Evolutionary conservation across 2,797 vertebrate species (phyloP).

Genomic region (Coluber constrictor): DNA sequence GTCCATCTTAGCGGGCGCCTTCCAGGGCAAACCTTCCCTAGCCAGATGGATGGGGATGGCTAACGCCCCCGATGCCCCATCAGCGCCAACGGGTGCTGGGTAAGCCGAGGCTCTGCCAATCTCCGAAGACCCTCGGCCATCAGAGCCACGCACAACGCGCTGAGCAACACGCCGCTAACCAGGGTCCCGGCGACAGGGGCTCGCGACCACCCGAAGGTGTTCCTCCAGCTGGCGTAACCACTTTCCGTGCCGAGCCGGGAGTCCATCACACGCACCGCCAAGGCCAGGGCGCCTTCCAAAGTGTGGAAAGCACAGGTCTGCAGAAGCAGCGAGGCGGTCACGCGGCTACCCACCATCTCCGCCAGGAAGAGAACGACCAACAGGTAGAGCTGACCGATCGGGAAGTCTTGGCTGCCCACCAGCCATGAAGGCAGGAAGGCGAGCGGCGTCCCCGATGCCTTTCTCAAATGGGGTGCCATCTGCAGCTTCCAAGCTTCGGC

Average conservation of each 20-base stretch:
- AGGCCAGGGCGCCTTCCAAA: neutral
- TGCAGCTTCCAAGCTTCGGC: rapidly evolving
- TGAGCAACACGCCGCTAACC: neutral
- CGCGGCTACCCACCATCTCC: constrained; percentile 17
- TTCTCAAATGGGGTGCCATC: neutral
- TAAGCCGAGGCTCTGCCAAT: neutral
- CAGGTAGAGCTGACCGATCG: neutral
- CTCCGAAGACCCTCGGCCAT: neutral
- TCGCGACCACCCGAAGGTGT: constrained; percentile 30
- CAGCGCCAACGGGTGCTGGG: neutral
- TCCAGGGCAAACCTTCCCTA: neutral
- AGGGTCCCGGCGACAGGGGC: neutral
- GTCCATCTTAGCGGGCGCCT: rapidly evolving
- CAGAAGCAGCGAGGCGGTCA: constrained; percentile 12
- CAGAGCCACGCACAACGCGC: neutral
- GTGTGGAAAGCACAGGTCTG: constrained; percentile 30
- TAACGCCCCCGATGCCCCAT: neutral
- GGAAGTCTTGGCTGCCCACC: neutral
- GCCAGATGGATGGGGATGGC: constrained; percentile 27
- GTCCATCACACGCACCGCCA: neutral
- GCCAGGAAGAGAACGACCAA: constrained; percentile 5
- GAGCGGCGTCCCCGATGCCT: rapidly evolving
- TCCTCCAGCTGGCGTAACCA: neutral
- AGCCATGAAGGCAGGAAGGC: neutral
- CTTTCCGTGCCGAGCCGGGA: neutral